Base-by-base conservation (phyloP, 2,888 invertebrate species). In the Phlogophora meticulosa region DNA sequence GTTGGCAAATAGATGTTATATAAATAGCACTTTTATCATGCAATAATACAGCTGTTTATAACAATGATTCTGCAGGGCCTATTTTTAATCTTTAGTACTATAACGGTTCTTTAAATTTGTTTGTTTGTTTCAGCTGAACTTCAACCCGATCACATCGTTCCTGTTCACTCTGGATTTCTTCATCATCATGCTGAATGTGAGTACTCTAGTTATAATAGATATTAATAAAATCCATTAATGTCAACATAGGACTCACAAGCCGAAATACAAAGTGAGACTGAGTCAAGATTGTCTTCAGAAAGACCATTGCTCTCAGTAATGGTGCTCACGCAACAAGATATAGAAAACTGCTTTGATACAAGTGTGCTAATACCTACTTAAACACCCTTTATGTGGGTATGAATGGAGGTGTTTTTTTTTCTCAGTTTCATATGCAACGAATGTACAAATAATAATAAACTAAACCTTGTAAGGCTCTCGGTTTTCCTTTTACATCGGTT, bases 121-220 rank as follows among this genome's bases (percentile, higher is more conserved):
- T 77, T 80, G 49, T 80, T 90, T 88, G 92, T 92, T 97, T 78
- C 96, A 97, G 97, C 91, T 97, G 65, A 95, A 96, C 82, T 97
- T 98, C 91, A 97, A 97, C 87, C 98, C 98, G 0, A 96, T 97
- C 72, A 97, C 97, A 4, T 97, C 97, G 51, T 97, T 98, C 85
- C 92, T 98, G 76, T 97, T 98, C 88, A 98, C 98, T 1, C 87
- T 97, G 90, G 97, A 97, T 89, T 97, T 98, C 90, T 98, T 98
- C 92, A 96, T 98, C 59, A 96, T 97, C 82, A 96, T 97, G 79
- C 92, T 98, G 78, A 98, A 98, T 91, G 98, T 98, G 94, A 97
- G 98, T 97, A 64, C 22, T 34, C n/a, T 45, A 13, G 5, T 2
- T n/a, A 5, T 20, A n/a, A 28, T 28, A 28, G 28, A 28, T 28